Evolutionary conservation across 64 coral and sea anemone species (phyloP), one percentile per base, ranked within the genome.

Genomic region (Hydrozoanthus tunicans): DNA sequence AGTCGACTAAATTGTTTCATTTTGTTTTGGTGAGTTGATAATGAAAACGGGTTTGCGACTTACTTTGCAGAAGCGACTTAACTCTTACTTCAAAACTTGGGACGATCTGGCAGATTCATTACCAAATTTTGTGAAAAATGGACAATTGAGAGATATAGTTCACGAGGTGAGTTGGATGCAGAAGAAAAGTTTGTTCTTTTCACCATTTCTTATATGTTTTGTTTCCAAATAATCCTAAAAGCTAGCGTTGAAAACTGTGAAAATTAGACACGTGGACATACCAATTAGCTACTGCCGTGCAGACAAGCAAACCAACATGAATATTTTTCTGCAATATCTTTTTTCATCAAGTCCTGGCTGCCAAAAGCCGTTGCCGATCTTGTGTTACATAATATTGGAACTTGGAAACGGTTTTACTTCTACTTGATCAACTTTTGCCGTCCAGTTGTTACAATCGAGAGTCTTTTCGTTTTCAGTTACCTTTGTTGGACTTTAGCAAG

Each of bases 61-160:
- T 20, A 20, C 58, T 54, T 90, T 65, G 6, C 32, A 90, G 89
- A 14, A 79, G 53, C 73, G 74, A 51, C 32, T 90, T 65, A 6
- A 60, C 14, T 58, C 89, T 12, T 90, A 90, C 74, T 79, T 66
- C 75, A 79, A 32, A 15, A 59, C 32, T 9, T 90, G 89, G 89
- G 89, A 90, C 59, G 20, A 79, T 32, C 74, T 90, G 12, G 74
- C 75, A 77, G 58, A 61, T 59, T 24, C 43, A 15, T 32, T 90
- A 15, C 73, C 88, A 7, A 51, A 59, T 15, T 59, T 90, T 51
- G 6, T 64, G 25, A 64, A 78, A 52, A 59, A 58, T 59, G 88
- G 24, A 60, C 27, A 77, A 23, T 7, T 90, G 4, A 78, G 88
- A 78, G 58, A 78, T 51, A 20, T 9, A 11, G 73, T 90, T 17